A percentile compares a stretch with the other conserved stretches of the same genome.
Conservation (phyloP, 2,888 invertebrate species). For the Luperina testacea region DNA sequence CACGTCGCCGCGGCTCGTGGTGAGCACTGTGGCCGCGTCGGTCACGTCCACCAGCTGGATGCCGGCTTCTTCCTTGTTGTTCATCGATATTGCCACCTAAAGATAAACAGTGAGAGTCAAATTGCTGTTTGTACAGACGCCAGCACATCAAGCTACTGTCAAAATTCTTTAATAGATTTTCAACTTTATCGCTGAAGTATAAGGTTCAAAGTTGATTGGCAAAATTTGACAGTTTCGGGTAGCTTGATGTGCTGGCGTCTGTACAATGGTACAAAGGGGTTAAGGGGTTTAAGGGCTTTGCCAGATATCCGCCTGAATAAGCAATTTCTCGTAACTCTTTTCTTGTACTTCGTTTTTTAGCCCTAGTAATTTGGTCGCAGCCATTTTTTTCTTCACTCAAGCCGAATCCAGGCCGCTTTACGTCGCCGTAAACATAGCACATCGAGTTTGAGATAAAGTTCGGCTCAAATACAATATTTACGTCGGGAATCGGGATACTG, state of each 20-base stretch:
- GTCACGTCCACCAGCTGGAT: constrained; percentile 90
- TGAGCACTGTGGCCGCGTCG: constrained; percentile 92
- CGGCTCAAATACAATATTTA: not conserved
- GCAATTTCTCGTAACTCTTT: not conserved
- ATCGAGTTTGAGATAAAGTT: not conserved
- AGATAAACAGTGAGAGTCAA: not conserved
- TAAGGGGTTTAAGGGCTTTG: not conserved
- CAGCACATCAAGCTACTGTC: too few relatives aligned
- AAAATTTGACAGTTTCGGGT: too few relatives aligned
- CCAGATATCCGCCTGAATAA: not conserved
- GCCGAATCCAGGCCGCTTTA: not conserved
- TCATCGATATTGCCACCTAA: constrained; percentile 84
- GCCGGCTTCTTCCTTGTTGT: constrained; percentile 84
- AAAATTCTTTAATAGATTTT: too few relatives aligned
- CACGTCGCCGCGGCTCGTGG: constrained; percentile 92
- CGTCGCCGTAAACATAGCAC: not conserved
- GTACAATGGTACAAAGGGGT: not conserved
- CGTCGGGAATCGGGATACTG: not conserved
- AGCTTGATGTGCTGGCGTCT: too few relatives aligned
- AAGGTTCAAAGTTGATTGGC: too few relatives aligned
- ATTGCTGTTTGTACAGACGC: not conserved
- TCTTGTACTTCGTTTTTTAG: not conserved
- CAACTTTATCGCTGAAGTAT: too few relatives aligned
- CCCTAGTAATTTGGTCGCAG: not conserved
- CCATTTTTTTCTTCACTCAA: not conserved